Conservation (phyloP, 2,797 vertebrate genomes). For the Crenuchus spilurus region DNA sequence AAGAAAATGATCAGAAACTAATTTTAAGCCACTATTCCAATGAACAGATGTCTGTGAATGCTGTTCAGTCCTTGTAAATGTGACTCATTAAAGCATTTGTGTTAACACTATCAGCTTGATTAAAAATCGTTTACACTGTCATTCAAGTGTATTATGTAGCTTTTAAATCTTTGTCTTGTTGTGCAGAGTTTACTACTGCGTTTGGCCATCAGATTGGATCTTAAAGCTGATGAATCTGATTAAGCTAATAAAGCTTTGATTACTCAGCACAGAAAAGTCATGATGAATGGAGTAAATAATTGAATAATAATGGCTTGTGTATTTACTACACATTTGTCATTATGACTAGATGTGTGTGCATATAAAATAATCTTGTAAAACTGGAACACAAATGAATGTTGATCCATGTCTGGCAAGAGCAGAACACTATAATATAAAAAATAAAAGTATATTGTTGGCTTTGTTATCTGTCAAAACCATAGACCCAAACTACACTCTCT, state of each 20-base stretch:
- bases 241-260: constrained; percentile 29
- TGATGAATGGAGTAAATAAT: constrained; percentile 30
- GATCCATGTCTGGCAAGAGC: too few species aligned
- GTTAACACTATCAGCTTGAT: constrained; percentile 19
- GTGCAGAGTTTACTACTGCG: constrained; percentile 5
- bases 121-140: constrained; percentile 18
- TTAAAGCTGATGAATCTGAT: constrained; percentile 32
- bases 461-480: neutral
- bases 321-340: constrained; percentile 12
- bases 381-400: neutral
- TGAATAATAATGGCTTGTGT: constrained; percentile 15
- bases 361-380: neutral
- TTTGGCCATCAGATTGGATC: constrained; percentile 12
- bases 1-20: too few species aligned
- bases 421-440: too few species aligned
- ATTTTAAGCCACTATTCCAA: too few species aligned
- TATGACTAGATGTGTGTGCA: constrained; percentile 3
- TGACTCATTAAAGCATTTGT: constrained; percentile 1
- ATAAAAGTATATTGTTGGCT: constrained; percentile 3
- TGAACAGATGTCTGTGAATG: too few species aligned
- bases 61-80: neutral
- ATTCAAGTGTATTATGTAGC: constrained; percentile 8
- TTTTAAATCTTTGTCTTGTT: constrained; percentile 15
- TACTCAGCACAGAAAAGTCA: constrained; percentile 13
- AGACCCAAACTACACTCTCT: neutral